Evolutionary conservation across 2,888 invertebrate species (phyloP).

Genomic region (Pristionchus arcanus): DNA sequence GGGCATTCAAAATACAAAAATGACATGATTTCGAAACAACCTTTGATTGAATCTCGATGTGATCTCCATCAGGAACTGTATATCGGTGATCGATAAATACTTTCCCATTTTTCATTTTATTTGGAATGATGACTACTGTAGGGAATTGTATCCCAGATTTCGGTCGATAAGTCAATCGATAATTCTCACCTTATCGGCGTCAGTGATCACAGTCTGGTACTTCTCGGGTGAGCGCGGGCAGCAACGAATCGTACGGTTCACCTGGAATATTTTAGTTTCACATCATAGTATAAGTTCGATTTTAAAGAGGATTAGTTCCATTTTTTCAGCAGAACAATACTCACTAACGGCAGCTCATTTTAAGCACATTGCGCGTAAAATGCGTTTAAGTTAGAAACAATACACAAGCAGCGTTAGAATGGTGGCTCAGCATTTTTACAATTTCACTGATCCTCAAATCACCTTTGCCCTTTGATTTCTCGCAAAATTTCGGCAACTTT

Average conservation of each 20-base stretch:
- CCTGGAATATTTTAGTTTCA: background rate
- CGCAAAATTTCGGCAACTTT: background rate
- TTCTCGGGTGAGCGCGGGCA: slow-evolving; percentile 43
- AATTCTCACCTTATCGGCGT: slow-evolving; percentile 42
- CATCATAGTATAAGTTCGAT: too few species aligned
- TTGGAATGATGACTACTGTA: too few species aligned
- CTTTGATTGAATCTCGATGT: too few species aligned
- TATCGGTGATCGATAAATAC: too few species aligned
- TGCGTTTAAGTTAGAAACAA: background rate
- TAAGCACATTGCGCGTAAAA: too few species aligned
- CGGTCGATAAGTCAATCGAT: slow-evolving; percentile 1
- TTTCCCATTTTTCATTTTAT: too few species aligned
- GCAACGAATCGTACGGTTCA: slow-evolving; percentile 1
- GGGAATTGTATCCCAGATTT: too few species aligned
- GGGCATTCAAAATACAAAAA: background rate
- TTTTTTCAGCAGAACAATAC: background rate
- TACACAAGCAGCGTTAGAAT: background rate
- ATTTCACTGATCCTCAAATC: background rate
- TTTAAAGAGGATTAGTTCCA: background rate
- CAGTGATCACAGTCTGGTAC: slow-evolving; percentile 54
- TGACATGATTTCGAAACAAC: too few species aligned
- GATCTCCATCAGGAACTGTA: too few species aligned
- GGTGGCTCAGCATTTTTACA: background rate
- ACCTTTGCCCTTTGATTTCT: background rate
- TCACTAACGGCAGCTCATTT: too few species aligned